These are phyloP conservation scores for Caerostris darwini DNA, from an alignment of 1,140 invertebrate species.

Conservation along the genomic window DNA sequence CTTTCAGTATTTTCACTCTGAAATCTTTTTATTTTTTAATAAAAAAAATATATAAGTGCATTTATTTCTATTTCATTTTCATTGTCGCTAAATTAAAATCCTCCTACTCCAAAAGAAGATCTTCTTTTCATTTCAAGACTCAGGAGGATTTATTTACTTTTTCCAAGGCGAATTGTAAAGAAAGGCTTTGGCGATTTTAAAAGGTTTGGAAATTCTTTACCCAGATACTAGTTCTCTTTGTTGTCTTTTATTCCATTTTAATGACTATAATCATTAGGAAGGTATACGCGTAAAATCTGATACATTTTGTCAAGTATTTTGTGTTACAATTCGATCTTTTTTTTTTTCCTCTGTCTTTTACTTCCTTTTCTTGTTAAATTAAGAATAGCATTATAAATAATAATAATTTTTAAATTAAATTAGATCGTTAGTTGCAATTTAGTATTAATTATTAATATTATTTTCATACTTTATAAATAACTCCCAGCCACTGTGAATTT, in stretches of 20 bases:
- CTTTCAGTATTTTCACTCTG: neutral
- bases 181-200: too few relatives aligned
- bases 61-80: neutral
- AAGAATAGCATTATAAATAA: too few relatives aligned
- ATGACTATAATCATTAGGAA: neutral
- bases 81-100: constrained; percentile 7
- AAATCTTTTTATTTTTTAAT: neutral
- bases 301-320: neutral
- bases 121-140: neutral
- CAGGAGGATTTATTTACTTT: too few relatives aligned
- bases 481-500: too few relatives aligned
- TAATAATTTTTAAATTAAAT: too few relatives aligned
- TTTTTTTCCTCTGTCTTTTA: too few relatives aligned
- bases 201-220: neutral
- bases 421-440: too few relatives aligned
- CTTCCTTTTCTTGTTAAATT: too few relatives aligned
- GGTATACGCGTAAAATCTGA: neutral
- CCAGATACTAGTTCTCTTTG: neutral
- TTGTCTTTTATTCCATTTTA: neutral
- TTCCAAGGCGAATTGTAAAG: too few relatives aligned
- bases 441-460: too few relatives aligned
- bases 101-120: neutral
- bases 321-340: neutral
- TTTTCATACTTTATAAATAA: too few relatives aligned
- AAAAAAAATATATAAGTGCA: neutral